Evolutionary conservation across 2,113 vertebrate genomes (phyloP), one percentile per base, ranked within the genome.

Genomic region (Calcarius ornatus): DNA sequence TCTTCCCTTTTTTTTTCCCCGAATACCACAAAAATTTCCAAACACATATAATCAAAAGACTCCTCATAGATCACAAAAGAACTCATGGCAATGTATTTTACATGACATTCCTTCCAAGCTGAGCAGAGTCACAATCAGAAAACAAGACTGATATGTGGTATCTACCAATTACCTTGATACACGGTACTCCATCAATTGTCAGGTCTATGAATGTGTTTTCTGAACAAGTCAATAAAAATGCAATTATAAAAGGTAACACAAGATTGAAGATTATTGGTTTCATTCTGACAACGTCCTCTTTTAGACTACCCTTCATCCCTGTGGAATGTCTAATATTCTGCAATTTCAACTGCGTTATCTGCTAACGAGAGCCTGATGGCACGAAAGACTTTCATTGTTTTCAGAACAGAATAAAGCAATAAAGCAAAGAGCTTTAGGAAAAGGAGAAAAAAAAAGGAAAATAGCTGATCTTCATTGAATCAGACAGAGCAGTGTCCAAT

Each of bases 191-290:
- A 95, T 90, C 91, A 94, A 56, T 71, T 96, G 92, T 71, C 76
- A 91, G 81, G 30, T 7, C 19, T 68, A 88, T 70, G 65, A 94
- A 94, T 50, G 47, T 56, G 45, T 83, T 94, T 93, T 83, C 86
- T 93, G 91, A 94, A 88, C 37, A 92, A 89, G 83, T 96, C 91
- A 97, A 97, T 97, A 95, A 94, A 94, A 96, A 93, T 54, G 51
- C 56, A 94, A 96, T 93, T 68, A 92, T 75, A 96, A 97, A 97
- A 97, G 71, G 66, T 88, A 92, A 94, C 80, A 94, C 33, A 91
- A 81, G 80, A 93, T 31, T 87, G 84, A 54, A 96, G 81, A 92
- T 86, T 84, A 59, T 42, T 51, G 20, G 79, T 35, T 81, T 82
- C 42, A 71, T 73, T 96, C 77, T 94, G 86, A 94, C 66, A 96